Conservation (phyloP, 2,797 vertebrate genomes). For the Notamacropus eugenii region DNA sequence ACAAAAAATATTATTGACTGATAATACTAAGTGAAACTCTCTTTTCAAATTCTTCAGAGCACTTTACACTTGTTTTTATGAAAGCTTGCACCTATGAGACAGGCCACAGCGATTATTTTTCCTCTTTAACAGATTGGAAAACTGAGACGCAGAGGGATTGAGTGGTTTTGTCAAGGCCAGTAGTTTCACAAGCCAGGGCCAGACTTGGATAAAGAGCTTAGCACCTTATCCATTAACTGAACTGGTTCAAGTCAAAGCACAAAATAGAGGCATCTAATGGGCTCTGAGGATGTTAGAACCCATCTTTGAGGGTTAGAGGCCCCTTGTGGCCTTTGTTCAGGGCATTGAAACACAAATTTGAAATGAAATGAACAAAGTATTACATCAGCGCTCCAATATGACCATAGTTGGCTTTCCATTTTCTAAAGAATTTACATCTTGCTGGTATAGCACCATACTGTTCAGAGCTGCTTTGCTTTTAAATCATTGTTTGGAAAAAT, state of each 20-base stretch:
- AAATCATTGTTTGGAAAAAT: constrained; percentile 30
- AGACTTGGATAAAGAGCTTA: background rate
- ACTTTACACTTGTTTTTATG: background rate
- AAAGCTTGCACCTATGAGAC: background rate
- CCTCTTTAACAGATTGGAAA: background rate
- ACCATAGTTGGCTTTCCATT: constrained; percentile 54
- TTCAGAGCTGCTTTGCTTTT: constrained; percentile 37
- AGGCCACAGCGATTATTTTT: background rate
- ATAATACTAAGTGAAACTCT: background rate
- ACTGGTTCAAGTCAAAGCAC: constrained; percentile 57
- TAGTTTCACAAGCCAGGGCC: constrained; percentile 36
- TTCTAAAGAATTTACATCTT: constrained; percentile 59
- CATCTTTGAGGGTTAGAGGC: constrained; percentile 70
- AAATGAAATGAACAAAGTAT: constrained; percentile 38
- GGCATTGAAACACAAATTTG: constrained; percentile 77
- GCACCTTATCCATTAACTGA: constrained; percentile 2
- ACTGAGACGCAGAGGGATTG: background rate
- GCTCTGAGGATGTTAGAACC: constrained; percentile 72
- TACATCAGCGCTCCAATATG: constrained; percentile 15
- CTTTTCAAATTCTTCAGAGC: background rate
- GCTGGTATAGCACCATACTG: background rate
- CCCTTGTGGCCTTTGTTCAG: constrained; percentile 54
- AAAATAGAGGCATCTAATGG: constrained; percentile 45
- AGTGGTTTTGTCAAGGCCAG: background rate
- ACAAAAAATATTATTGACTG: background rate